Conservation (phyloP, 2,113 vertebrate species). For the Eurypyga helias region DNA sequence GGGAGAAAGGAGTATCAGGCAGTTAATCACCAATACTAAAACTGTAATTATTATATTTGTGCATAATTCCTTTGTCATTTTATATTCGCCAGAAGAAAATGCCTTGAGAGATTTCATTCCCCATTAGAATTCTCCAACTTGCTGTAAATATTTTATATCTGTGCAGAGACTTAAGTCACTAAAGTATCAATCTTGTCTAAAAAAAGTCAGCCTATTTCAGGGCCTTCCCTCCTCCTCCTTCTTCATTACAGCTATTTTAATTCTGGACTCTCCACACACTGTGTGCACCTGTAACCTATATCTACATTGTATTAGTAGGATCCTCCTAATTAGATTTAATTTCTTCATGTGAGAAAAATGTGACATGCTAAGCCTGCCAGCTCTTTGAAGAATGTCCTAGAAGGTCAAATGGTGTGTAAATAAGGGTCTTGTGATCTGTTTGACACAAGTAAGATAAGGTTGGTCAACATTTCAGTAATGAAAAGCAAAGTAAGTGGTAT, state of each 20-base stretch:
- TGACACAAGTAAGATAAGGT: not conserved
- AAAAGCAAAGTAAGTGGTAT: constrained; percentile 48
- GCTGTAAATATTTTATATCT: constrained; percentile 1
- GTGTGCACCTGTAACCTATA: not conserved
- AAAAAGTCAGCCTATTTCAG: constrained; percentile 4
- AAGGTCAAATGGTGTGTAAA: not conserved
- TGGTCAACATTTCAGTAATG: constrained; percentile 44
- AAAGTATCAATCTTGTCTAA: not conserved
- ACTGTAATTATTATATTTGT: not conserved
- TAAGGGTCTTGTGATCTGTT: not conserved
- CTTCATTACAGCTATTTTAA: constrained; percentile 2
- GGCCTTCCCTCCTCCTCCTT: not conserved
- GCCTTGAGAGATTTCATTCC: not conserved
- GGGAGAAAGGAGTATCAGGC: not conserved
- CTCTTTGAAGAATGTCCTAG: constrained; percentile 16
- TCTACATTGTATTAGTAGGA: not conserved
- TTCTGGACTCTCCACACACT: not conserved
- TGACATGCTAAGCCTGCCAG: not conserved
- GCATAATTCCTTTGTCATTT: not conserved
- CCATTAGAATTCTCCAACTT: not conserved
- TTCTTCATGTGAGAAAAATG: constrained; percentile 28
- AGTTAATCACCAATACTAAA: not conserved
- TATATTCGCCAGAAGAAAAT: not conserved
- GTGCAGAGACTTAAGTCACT: not conserved
- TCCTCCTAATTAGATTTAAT: constrained; percentile 39